Conservation (phyloP, 1,140 invertebrate genomes). For the Orius insidiosus region DNA sequence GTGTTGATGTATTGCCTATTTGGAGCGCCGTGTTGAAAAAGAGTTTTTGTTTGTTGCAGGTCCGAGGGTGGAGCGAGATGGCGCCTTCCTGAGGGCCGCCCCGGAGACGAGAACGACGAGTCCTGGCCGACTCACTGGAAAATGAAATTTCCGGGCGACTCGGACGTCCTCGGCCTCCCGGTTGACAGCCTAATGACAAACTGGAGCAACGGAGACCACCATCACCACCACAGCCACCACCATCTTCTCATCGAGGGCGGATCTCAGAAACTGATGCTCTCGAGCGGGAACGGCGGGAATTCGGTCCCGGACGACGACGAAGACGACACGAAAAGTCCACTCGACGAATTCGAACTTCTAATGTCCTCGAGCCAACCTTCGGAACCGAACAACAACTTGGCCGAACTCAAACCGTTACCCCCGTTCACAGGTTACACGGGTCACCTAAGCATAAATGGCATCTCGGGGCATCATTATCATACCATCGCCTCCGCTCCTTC, state of each 20-base stretch:
- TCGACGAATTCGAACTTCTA: slow-evolving; percentile 42
- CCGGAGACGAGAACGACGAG: slow-evolving; percentile 4
- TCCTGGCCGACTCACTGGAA: slow-evolving; percentile 5
- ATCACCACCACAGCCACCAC: slow-evolving; percentile 3
- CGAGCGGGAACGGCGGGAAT: not conserved
- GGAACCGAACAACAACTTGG: slow-evolving; percentile 35
- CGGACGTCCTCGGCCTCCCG: slow-evolving; percentile 15
- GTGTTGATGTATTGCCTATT: no score
- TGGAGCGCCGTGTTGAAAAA: no score
- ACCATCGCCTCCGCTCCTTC: slow-evolving; percentile 41
- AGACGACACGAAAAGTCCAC: slow-evolving; percentile 31
- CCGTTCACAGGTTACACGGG: slow-evolving; percentile 72
- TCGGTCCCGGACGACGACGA: slow-evolving; percentile 23
- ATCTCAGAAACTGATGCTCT: slow-evolving; percentile 11
- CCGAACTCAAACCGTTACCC: slow-evolving; percentile 69
- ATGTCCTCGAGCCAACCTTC: slow-evolving; percentile 19
- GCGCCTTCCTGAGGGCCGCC: slow-evolving; percentile 9
- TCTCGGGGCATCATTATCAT: slow-evolving; percentile 71
- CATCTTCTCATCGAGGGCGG: not conserved
- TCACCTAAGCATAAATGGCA: slow-evolving; percentile 64
- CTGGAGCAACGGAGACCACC: slow-evolving; percentile 8
- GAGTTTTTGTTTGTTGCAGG: slow-evolving; percentile 1
- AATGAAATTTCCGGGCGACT: slow-evolving; percentile 16
- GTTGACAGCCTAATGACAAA: slow-evolving; percentile 14
- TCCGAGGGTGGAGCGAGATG: slow-evolving; percentile 8